Conservation (phyloP, 2,888 invertebrate genomes). For the Morinoia aosen region DNA sequence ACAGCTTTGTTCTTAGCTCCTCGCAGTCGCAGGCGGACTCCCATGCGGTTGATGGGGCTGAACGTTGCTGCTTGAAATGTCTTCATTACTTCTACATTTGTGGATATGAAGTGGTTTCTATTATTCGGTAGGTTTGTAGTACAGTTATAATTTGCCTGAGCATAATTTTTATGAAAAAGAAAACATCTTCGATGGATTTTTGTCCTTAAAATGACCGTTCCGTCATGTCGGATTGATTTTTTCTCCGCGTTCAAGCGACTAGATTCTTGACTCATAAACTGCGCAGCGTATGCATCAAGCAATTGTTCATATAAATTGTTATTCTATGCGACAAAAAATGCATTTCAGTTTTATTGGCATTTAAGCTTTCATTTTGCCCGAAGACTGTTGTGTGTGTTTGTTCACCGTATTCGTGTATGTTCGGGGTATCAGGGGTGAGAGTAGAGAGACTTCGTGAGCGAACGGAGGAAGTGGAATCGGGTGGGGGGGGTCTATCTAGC, state of each 20-base stretch:
- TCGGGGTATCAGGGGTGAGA: not conserved
- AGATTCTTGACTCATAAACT: not conserved
- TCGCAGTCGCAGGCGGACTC: slow-evolving; percentile 46
- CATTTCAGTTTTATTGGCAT: not conserved
- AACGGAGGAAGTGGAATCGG: slow-evolving; percentile 32
- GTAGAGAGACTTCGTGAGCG: not conserved
- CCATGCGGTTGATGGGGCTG: slow-evolving; percentile 47
- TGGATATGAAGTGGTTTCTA: slow-evolving; percentile 41
- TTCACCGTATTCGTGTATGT: not conserved
- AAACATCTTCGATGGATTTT: not conserved
- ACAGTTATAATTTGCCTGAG: not conserved
- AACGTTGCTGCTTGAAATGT: slow-evolving; percentile 43
- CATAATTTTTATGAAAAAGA: not conserved
- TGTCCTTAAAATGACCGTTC: not conserved
- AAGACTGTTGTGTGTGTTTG: not conserved
- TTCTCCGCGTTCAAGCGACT: slow-evolving; percentile 20
- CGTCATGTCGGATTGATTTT: not conserved
- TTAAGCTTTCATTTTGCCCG: not conserved
- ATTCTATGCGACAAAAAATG: not conserved
- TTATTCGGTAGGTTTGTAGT: not conserved
- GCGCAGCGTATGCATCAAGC: slow-evolving; percentile 3
- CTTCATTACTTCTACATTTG: slow-evolving; percentile 9
- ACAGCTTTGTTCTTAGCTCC: not conserved
- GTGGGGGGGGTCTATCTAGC: slow-evolving; percentile 37
- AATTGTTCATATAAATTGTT: not conserved